These are phyloP conservation scores for Noturus placidus DNA, from an alignment of 2,113 vertebrate species.

Conservation along the genomic window DNA sequence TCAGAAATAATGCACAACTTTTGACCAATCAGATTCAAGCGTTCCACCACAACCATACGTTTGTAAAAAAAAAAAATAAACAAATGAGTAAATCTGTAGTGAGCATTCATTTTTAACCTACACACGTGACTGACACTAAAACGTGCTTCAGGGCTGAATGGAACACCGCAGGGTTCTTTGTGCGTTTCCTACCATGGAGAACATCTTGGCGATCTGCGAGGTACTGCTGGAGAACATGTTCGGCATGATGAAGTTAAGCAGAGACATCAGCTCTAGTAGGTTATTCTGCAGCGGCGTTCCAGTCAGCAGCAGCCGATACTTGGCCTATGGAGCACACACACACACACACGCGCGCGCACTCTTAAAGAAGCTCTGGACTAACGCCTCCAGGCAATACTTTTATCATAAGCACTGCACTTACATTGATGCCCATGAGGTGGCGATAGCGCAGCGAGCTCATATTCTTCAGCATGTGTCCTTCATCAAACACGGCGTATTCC, in stretches of 20 bases:
- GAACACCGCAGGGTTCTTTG: not conserved
- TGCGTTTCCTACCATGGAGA: constrained; percentile 53
- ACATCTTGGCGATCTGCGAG: constrained; percentile 82
- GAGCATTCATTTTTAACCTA: not conserved
- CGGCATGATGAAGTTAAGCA: constrained; percentile 97
- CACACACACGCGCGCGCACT: not conserved
- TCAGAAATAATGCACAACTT: not conserved
- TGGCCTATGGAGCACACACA: constrained; percentile 29
- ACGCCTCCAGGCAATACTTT: not conserved
- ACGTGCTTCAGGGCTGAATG: not conserved
- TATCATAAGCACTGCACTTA: constrained; percentile 58
- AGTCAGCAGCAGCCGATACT: constrained; percentile 82
- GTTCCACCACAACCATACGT: not conserved
- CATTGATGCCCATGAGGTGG: constrained; percentile 83
- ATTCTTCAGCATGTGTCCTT: constrained; percentile 84
- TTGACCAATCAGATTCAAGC: not conserved
- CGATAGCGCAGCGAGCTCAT: constrained; percentile 81
- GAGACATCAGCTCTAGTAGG: constrained; percentile 91
- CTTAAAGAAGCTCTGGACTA: not conserved
- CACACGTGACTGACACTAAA: not conserved
- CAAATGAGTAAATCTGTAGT: not conserved
- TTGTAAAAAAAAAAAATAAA: not conserved
- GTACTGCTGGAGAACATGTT: constrained; percentile 98
- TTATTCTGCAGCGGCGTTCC: constrained; percentile 96
- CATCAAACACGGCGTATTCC: constrained; percentile 81